phyloP scores from a whole-genome alignment of 2,797 vertebrate genomes.

The Neomorphus geoffroyi region DNA sequence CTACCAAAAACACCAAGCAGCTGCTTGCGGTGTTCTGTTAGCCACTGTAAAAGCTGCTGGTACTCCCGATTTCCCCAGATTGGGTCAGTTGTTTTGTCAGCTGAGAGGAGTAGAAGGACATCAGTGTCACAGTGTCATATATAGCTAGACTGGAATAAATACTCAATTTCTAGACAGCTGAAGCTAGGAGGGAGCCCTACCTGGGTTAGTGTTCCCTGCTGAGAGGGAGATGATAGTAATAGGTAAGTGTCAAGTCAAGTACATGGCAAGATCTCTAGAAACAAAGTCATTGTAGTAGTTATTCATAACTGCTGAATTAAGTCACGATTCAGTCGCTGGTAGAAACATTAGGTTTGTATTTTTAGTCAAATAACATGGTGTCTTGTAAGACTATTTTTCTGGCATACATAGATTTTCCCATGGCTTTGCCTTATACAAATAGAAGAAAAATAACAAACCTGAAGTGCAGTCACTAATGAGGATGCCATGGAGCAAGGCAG shows the following conservation, averaged over 20 bases:
- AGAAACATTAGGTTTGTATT: not conserved
- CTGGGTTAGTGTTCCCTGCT: not conserved
- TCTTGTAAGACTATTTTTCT: not conserved
- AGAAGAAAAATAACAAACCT: not conserved
- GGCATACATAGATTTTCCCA: not conserved
- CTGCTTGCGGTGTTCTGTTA: not conserved
- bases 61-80: not conserved
- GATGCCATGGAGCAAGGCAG: not conserved
- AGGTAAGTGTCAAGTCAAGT: not conserved
- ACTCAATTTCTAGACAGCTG: not conserved
- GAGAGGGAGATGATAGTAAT: not conserved
- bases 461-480: not conserved
- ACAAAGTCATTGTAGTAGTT: not conserved
- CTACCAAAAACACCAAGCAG: not conserved
- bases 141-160: not conserved
- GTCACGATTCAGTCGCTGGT: not conserved
- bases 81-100: not conserved
- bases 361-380: not conserved
- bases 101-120: not conserved
- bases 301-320: not conserved
- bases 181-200: not conserved
- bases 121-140: not conserved
- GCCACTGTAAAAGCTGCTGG: not conserved
- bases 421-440: not conserved
- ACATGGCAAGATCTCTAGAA: not conserved